phyloP scores from a whole-genome alignment of 2,888 invertebrate genomes.

The Oegoconia quadripuncta region DNA sequence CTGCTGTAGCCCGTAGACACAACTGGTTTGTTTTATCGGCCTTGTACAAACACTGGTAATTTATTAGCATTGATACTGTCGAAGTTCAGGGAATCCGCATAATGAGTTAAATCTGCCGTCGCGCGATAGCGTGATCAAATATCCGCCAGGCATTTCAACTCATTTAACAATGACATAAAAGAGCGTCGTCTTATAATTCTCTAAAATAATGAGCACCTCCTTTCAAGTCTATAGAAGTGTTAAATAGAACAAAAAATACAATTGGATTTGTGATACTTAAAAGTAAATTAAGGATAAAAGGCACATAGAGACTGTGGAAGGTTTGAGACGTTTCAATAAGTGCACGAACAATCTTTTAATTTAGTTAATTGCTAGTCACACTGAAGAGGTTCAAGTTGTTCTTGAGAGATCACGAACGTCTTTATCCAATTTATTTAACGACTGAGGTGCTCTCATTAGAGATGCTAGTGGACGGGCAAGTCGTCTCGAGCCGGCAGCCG shows the following conservation, averaged over 20 bases:
- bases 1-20: conserved; percentile 25
- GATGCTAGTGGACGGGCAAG: conserved; percentile 52
- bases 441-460: conserved; percentile 73
- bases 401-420: conserved; percentile 77
- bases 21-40: conserved; percentile 53
- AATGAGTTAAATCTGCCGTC: conserved; percentile 55
- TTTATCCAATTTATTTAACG: conserved; percentile 80
- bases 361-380: conserved; percentile 77
- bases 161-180: conserved; percentile 17
- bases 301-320: conserved; percentile 44
- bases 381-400: conserved; percentile 72
- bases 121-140: conserved; percentile 42
- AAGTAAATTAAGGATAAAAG: conserved; percentile 49
- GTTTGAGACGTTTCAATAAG: conserved; percentile 59
- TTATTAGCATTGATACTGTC: conserved; percentile 61
- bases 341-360: conserved; percentile 76
- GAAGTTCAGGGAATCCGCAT: conserved; percentile 49
- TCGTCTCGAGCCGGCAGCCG: conserved; percentile 18
- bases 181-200: conserved; percentile 14
- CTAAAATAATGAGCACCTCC: conserved; percentile 25
- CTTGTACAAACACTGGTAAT: conserved; percentile 46
- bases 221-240: conserved; percentile 19
- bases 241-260: conserved; percentile 22
- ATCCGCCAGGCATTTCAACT: conserved; percentile 23
- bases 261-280: conserved; percentile 30